These are phyloP conservation scores for Lateolabrax maculatus DNA, from an alignment of 2,797 vertebrate genomes.

Conservation along the genomic window DNA sequence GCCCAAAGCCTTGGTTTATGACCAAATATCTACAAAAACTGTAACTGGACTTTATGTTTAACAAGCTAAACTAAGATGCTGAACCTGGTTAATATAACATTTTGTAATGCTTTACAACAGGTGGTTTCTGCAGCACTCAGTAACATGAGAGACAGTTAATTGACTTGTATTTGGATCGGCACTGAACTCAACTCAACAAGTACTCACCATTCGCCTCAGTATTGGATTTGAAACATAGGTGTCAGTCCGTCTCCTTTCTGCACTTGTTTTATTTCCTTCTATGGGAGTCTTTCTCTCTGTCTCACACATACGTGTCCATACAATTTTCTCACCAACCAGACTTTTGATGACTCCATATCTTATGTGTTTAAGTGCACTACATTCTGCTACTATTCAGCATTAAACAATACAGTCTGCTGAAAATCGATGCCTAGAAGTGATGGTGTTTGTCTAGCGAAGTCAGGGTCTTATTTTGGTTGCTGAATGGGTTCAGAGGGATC, in stretches of 20 bases:
- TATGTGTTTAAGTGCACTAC: conserved; percentile 52
- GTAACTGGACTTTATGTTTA: too few relatives aligned
- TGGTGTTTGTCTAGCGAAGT: conserved; percentile 47
- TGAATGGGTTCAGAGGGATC: conserved; percentile 35
- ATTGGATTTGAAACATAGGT: conserved; percentile 16
- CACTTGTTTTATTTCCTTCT: conserved; percentile 21
- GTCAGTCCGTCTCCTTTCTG: conserved; percentile 12
- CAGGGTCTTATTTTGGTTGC: conserved; percentile 51
- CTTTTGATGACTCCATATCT: conserved; percentile 39
- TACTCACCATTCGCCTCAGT: not conserved
- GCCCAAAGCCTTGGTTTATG: not conserved
- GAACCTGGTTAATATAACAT: not conserved
- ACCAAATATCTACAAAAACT: too few relatives aligned
- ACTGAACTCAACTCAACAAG: not conserved
- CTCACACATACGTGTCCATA: not conserved
- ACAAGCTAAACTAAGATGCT: not conserved
- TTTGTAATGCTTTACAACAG: not conserved
- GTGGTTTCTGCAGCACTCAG: not conserved
- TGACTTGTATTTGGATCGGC: not conserved
- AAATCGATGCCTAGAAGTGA: conserved; percentile 61
- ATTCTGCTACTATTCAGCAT: conserved; percentile 54
- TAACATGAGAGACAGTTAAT: not conserved
- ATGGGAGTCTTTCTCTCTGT: conserved; percentile 12
- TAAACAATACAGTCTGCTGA: conserved; percentile 60
- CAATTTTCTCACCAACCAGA: conserved; percentile 28